Percentiles rank a stretch among this genome's conserved stretches.
Evolutionary conservation across 2,113 vertebrate genomes (phyloP).

Genomic region (Nycticryphes semicollaris): DNA sequence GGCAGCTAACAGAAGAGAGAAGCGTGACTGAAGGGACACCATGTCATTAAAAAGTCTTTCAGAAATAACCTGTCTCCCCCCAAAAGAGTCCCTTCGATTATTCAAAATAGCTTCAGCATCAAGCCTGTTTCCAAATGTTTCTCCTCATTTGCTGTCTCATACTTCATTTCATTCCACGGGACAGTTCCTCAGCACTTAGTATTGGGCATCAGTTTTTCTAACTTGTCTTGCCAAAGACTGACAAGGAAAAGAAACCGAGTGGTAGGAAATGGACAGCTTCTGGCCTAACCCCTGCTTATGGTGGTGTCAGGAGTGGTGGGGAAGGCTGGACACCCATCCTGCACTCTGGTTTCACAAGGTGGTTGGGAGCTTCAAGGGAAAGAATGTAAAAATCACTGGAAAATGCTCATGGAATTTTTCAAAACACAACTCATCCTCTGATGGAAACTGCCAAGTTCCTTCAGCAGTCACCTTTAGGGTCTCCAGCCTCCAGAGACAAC

Average conservation of each 20-base stretch:
- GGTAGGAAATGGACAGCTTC: not conserved
- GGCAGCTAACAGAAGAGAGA: not conserved
- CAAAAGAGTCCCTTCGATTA: not conserved
- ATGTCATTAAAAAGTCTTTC: not conserved
- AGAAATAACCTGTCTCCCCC: not conserved
- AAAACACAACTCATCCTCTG: not conserved
- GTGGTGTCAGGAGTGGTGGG: not conserved
- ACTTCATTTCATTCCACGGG: not conserved
- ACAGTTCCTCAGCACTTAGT: not conserved
- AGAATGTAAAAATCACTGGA: not conserved
- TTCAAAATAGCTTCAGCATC: not conserved
- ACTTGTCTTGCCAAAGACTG: not conserved
- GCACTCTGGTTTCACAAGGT: not conserved
- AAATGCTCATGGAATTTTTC: not conserved
- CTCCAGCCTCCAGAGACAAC: not conserved
- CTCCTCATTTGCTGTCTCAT: not conserved
- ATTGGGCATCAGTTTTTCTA: not conserved
- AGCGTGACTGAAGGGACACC: not conserved
- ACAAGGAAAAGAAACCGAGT: not conserved
- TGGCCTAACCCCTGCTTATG: not conserved
- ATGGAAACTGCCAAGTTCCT: not conserved
- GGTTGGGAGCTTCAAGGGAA: not conserved
- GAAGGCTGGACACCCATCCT: not conserved
- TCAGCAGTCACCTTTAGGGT: not conserved
- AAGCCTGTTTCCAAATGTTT: not conserved